Evolutionary conservation across 2,888 invertebrate species (phyloP).

Genomic region (Sphinx pinastri): DNA sequence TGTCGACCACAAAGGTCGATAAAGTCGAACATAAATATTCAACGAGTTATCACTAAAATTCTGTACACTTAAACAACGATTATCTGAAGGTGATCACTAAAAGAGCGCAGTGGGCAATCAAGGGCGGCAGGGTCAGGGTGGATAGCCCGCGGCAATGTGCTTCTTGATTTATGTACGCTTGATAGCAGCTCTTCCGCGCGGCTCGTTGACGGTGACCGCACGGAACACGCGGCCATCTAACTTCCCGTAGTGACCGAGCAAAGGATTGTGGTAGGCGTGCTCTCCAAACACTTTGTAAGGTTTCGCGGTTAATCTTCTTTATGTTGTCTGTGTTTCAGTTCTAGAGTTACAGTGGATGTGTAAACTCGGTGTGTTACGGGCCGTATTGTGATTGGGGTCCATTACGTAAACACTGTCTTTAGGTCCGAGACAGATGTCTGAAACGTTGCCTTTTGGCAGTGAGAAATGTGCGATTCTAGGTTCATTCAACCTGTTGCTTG

Average conservation of each 20-base stretch:
- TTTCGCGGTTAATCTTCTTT: conserved; percentile 34
- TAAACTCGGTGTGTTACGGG: neutral
- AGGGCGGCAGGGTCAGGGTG: conserved; percentile 66
- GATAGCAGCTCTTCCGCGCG: conserved; percentile 78
- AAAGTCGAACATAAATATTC: conserved; percentile 51
- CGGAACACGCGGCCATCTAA: conserved; percentile 52
- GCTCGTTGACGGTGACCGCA: conserved; percentile 71
- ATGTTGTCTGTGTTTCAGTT: conserved; percentile 16
- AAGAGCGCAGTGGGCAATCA: conserved; percentile 64
- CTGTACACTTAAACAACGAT: conserved; percentile 50
- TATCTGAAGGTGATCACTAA: conserved; percentile 64
- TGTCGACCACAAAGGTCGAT: conserved; percentile 50
- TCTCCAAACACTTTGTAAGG: conserved; percentile 33
- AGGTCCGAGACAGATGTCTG: neutral
- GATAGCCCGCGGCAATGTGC: conserved; percentile 63
- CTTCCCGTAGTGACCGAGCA: conserved; percentile 35
- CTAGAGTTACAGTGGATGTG: conserved; percentile 11
- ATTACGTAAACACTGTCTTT: conserved; percentile 10
- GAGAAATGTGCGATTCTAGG: conserved; percentile 1
- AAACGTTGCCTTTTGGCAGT: conserved; percentile 1
- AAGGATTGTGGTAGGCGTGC: conserved; percentile 39
- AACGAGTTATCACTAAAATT: conserved; percentile 54
- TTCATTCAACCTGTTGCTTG: neutral
- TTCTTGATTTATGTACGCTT: conserved; percentile 75
- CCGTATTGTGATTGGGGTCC: conserved; percentile 1